Evolutionary conservation across 2,113 vertebrate species (phyloP).

Genomic region (Ptyas mucosa): DNA sequence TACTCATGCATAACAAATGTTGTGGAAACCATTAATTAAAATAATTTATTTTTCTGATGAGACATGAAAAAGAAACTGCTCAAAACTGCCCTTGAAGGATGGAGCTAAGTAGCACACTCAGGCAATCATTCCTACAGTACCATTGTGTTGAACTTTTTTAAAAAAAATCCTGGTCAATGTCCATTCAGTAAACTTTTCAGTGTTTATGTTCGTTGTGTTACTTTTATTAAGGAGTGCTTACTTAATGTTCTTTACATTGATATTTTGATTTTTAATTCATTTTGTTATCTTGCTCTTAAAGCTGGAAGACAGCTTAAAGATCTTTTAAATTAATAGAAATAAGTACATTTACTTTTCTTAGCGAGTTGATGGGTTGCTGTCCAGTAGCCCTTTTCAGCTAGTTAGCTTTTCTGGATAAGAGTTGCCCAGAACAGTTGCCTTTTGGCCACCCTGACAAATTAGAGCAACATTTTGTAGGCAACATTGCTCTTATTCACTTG

Average conservation of each 20-base stretch:
- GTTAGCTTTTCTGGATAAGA: not conserved
- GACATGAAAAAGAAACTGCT: not conserved
- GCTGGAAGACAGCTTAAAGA: not conserved
- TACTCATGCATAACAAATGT: not conserved
- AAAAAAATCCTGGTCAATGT: too few relatives aligned
- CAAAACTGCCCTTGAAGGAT: not conserved
- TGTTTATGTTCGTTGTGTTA: not conserved
- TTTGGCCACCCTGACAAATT: not conserved
- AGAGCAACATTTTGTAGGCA: not conserved
- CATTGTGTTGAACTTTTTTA: too few relatives aligned
- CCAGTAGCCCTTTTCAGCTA: not conserved
- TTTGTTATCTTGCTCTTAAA: not conserved
- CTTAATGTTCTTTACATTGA: not conserved
- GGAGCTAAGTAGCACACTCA: too few relatives aligned
- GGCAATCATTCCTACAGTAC: too few relatives aligned
- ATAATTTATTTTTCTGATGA: not conserved
- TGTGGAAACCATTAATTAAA: not conserved
- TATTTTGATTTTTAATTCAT: not conserved
- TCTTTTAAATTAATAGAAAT: not conserved
- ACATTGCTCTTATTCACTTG: not conserved
- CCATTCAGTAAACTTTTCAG: not conserved
- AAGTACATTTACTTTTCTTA: not conserved
- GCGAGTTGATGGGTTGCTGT: not conserved
- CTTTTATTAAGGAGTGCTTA: not conserved
- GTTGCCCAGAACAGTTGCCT: not conserved